phyloP scores from a whole-genome alignment of 2,888 invertebrate species.

The Criorhina ranunculi region DNA sequence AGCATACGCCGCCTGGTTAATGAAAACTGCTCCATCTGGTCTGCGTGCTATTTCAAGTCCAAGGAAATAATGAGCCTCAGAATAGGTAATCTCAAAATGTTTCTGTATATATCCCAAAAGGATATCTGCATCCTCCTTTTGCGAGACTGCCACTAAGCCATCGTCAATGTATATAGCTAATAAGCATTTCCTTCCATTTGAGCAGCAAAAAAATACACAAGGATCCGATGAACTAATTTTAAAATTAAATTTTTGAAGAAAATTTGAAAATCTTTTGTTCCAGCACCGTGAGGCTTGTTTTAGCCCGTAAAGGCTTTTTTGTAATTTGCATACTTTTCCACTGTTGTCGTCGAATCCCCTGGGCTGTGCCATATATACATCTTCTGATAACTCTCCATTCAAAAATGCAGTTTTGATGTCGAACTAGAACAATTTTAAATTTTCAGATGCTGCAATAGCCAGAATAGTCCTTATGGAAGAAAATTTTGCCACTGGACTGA shows the following conservation, averaged over 20 bases:
- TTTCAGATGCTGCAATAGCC: constrained; percentile 62
- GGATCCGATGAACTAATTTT: constrained; percentile 28
- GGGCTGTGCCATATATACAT: constrained; percentile 49
- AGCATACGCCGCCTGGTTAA: constrained; percentile 39
- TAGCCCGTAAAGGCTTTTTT: constrained; percentile 56
- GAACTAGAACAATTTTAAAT: constrained; percentile 66
- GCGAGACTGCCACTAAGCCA: constrained; percentile 14
- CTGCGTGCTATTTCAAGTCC: constrained; percentile 32
- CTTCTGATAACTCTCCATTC: constrained; percentile 44
- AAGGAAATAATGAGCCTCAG: constrained; percentile 16
- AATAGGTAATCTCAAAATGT: background rate
- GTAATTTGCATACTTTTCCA: constrained; percentile 44
- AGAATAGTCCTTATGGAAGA: constrained; percentile 37
- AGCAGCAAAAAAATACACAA: constrained; percentile 18
- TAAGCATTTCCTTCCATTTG: constrained; percentile 39
- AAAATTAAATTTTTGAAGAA: constrained; percentile 70
- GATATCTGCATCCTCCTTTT: constrained; percentile 1
- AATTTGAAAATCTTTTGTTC: constrained; percentile 35
- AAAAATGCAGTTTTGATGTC: constrained; percentile 58
- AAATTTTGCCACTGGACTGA: too few relatives aligned
- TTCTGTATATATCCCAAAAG: background rate
- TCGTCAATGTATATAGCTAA: constrained; percentile 78
- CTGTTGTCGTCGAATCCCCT: constrained; percentile 46
- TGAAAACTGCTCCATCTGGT: constrained; percentile 16
- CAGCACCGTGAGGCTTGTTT: constrained; percentile 61